Evolutionary conservation across 2,888 invertebrate genomes (phyloP), one percentile per base, ranked within the genome.

Genomic region (Yponomeuta sedellus): DNA sequence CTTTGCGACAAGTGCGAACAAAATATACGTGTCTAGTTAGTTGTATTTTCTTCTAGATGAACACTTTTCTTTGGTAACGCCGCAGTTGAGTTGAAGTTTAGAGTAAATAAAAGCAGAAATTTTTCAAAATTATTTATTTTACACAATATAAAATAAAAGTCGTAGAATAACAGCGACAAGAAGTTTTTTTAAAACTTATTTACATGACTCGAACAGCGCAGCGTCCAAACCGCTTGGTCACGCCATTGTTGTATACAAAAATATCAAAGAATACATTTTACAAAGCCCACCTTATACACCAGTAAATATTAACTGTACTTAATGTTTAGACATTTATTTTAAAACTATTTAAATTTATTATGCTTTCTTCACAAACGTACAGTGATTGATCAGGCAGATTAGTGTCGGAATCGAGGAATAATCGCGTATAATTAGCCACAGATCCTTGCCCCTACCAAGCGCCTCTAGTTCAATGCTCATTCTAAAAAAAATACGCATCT

Each of bases 61-160:
- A 34, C 34, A 5, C 2, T 25, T 1, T 25, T 25, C 25, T 25
- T 4, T 25, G 2, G 25, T 25, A 2, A 25, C 2, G 44, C 2
- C 12, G 12, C 44, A 44, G 10, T 44, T n/a, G n/a, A n/a, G n/a
- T n/a, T n/a, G n/a, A n/a, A n/a, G n/a, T n/a, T 8, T 2, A 8
- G 16, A 52, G 3, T 12, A 16, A 52, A 52, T 52, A 12, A 59
- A 59, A 68, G 28, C n/a, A 56, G 39, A 64, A 64, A 44, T 39
- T 66, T 71, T 71, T 74, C 75, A 75, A 81, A 82, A 80, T 80
- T 79, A 82, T 79, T 81, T 77, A 77, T 85, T 83, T 82, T 52
- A 52, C 44, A 52, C 44, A 16, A 80, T 80, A 83, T 81, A 82
- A 83, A 81, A 83, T 79, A 81, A 78, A 83, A 75, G 77, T 80